phyloP scores from a whole-genome alignment of 2,113 vertebrate species.

The Hylia prasina region DNA sequence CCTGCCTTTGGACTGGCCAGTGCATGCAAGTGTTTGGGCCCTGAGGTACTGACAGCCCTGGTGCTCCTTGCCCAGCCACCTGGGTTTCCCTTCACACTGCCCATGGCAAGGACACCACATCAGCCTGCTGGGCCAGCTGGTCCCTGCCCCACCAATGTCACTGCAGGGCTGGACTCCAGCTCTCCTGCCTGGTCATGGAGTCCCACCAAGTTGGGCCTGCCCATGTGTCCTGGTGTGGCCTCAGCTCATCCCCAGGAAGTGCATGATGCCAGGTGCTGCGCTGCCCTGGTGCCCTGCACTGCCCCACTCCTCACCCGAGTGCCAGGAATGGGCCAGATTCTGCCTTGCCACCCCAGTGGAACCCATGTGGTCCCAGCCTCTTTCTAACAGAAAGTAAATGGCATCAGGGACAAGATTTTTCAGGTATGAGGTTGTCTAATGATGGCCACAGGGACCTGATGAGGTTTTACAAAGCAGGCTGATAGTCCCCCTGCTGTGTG shows the following conservation, averaged over 20 bases:
- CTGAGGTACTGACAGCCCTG: not conserved
- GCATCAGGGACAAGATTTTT: not conserved
- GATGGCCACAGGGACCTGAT: not conserved
- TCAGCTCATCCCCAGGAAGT: not conserved
- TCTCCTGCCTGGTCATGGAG: not conserved
- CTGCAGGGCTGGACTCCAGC: not conserved
- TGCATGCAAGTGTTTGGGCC: no score
- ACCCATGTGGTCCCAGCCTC: rapidly evolving
- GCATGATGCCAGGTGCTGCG: rapidly evolving
- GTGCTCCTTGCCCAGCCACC: rapidly evolving
- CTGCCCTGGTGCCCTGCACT: not conserved
- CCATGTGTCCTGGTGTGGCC: not conserved
- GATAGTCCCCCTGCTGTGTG: rapidly evolving
- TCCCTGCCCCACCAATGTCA: rapidly evolving
- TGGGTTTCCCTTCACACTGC: rapidly evolving
- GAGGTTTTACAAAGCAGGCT: not conserved
- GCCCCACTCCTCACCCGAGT: not conserved
- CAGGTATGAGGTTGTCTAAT: not conserved
- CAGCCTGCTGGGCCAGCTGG: rapidly evolving
- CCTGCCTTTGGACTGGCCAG: not conserved
- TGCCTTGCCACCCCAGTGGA: not conserved
- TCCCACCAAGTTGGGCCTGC: no score
- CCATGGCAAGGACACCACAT: not conserved
- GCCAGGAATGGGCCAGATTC: not conserved
- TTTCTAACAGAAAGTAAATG: not conserved